Evolutionary conservation across 2,797 vertebrate genomes (phyloP), one percentile per base, ranked within the genome.

Genomic region (Melopsittacus undulatus): DNA sequence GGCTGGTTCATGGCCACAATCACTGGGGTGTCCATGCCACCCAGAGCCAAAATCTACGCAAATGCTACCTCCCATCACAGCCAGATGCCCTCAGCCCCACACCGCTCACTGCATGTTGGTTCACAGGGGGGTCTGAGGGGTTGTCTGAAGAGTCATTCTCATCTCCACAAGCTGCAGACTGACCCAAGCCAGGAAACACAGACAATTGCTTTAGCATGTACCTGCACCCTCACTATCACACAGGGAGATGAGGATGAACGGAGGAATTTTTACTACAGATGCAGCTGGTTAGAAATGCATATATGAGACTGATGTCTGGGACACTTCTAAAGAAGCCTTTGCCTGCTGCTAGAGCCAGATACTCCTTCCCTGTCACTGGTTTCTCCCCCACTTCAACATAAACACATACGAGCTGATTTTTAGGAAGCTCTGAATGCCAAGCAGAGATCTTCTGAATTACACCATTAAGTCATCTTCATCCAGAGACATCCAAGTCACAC

Each of bases 81-180:
- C 26, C 68, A 59, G 43, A 13, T 59, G n/a, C 56, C 23, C n/a
- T 15, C 15, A 59, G 57, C 57, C 23, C 23, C 57, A 59, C 34
- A 18, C 15, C 34, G 59, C 34, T 59, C 34, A 8, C 1, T 5
- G 34, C 43, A 10, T 2, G 22, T 0, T 4, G 0, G 11, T 8
- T 32, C 10, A 2, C 4, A 16, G 74, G 32, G 5, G 14, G 40
- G 20, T 36, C 17, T 52, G 51, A 13, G n/a, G 40, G 27, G 8
- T 8, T 9, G 10, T 8, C 66, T 27, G 0, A 38, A 30, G 32
- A 3, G 30, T 24, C 77, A 38, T 15, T 69, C 70, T 43, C 70
- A 56, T 20, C 59, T 45, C 26, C 43, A 67, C 2, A 2, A 67
- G 43, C 64, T 76, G 49, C 52, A 93, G 63, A 38, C 10, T 30